Percentiles rank a stretch among this genome's conserved stretches.
Conservation (phyloP, 2,113 vertebrate genomes). For the Callopanchax toddi region DNA sequence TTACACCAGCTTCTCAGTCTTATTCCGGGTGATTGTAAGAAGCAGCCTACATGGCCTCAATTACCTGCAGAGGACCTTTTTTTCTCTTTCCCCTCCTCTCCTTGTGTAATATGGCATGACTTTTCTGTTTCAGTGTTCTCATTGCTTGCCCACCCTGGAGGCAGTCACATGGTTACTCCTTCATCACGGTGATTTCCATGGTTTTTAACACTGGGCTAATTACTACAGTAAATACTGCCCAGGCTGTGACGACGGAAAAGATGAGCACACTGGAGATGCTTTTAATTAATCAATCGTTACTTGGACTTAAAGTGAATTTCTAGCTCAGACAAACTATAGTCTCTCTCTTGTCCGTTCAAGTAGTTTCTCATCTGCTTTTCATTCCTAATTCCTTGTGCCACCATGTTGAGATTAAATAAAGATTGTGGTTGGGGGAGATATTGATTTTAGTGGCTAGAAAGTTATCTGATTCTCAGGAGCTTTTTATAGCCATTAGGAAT, state of each 20-base stretch:
- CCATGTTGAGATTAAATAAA: conserved; percentile 71
- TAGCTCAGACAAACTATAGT: too few relatives aligned
- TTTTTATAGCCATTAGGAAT: conserved; percentile 77
- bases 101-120: conserved; percentile 64
- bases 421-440: conserved; percentile 67
- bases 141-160: conserved; percentile 63
- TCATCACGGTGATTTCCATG: conserved; percentile 68
- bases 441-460: conserved; percentile 70
- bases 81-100: conserved; percentile 43
- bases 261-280: conserved; percentile 48
- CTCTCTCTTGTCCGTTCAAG: too few relatives aligned
- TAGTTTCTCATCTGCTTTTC: conserved; percentile 46
- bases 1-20: conserved; percentile 24
- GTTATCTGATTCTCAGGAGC: conserved; percentile 63
- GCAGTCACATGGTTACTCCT: conserved; percentile 63
- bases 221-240: conserved; percentile 63
- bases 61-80: conserved; percentile 49
- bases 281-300: conserved; percentile 59
- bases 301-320: too few relatives aligned
- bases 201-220: conserved; percentile 69
- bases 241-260: conserved; percentile 47
- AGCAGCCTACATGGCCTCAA: conserved; percentile 50
- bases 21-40: conserved; percentile 43
- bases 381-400: conserved; percentile 69
- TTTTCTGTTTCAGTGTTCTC: conserved; percentile 54